Evolutionary conservation across 1,140 invertebrate genomes (phyloP).

Genomic region (Drosophila nebulosa): DNA sequence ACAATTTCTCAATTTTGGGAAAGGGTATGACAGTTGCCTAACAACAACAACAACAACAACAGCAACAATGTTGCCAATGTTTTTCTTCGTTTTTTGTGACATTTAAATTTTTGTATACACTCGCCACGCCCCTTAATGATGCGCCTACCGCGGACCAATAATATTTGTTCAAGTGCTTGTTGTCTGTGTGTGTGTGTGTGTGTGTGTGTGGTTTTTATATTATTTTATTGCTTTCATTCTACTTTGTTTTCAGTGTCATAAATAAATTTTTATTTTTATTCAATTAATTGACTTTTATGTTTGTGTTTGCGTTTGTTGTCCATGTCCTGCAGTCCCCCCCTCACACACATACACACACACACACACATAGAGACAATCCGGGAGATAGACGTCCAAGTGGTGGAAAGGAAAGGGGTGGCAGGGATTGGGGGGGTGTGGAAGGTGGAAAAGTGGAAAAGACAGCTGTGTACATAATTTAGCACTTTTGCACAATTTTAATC

Average conservation of each 20-base stretch:
- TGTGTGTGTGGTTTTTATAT: constrained; percentile 4
- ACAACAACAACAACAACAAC: too few species aligned
- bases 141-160: constrained; percentile 10
- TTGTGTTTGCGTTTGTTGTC: constrained; percentile 38
- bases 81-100: constrained; percentile 20
- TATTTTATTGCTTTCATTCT: constrained; percentile 2
- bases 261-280: constrained; percentile 54
- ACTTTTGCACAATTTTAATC: constrained; percentile 13
- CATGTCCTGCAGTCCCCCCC: constrained; percentile 3
- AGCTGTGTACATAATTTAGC: constrained; percentile 14
- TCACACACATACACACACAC: not conserved
- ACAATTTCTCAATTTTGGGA: too few species aligned
- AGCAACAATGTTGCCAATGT: too few species aligned
- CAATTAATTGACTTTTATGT: constrained; percentile 69
- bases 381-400: not conserved
- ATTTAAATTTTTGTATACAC: constrained; percentile 28
- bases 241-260: constrained; percentile 19
- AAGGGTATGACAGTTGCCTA: too few species aligned
- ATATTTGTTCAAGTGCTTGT: constrained; percentile 21
- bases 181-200: not conserved
- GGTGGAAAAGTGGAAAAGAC: not conserved
- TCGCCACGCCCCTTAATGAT: not conserved
- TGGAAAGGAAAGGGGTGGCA: constrained; percentile 1
- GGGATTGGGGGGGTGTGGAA: constrained; percentile 18
- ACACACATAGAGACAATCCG: not conserved